Percentiles rank a stretch among this genome's conserved stretches.
Evolutionary conservation across 2,113 vertebrate genomes (phyloP).

Genomic region (Elanoides forficatus): DNA sequence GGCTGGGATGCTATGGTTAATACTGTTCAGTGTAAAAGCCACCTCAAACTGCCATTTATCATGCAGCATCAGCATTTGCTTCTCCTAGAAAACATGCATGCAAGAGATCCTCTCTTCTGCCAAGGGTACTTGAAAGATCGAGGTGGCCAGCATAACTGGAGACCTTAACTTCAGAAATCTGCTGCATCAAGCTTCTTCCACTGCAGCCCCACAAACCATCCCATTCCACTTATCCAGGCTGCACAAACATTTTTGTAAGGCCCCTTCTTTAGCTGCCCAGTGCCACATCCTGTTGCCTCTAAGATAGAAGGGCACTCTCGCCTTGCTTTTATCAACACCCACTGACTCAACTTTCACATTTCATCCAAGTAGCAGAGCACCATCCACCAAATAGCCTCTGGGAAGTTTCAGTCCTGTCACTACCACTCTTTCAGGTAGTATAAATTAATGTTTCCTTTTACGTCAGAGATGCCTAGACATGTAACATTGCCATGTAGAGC

Average conservation of each 20-base stretch:
- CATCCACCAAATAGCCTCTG: not conserved
- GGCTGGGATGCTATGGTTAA: not conserved
- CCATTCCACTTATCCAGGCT: not conserved
- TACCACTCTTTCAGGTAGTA: not conserved
- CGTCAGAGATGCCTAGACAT: not conserved
- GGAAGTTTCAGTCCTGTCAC: not conserved
- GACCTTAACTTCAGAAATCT: not conserved
- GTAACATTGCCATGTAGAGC: accelerated
- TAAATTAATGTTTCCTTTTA: not conserved
- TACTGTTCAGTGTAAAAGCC: not conserved
- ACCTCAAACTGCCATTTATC: not conserved
- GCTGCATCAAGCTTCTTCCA: not conserved
- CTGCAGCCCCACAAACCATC: not conserved
- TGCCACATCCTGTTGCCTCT: not conserved
- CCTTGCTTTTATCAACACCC: not conserved
- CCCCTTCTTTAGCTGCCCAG: not conserved
- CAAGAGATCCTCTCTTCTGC: not conserved
- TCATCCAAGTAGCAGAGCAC: not conserved
- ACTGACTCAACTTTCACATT: not conserved
- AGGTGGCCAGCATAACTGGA: not conserved
- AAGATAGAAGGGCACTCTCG: not conserved
- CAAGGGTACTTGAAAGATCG: not conserved
- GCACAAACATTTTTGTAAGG: not conserved
- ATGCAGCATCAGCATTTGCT: not conserved
- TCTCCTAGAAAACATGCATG: not conserved